These are phyloP conservation scores for Progne subis DNA, from an alignment of 2,113 vertebrate genomes.

Conservation along the genomic window DNA sequence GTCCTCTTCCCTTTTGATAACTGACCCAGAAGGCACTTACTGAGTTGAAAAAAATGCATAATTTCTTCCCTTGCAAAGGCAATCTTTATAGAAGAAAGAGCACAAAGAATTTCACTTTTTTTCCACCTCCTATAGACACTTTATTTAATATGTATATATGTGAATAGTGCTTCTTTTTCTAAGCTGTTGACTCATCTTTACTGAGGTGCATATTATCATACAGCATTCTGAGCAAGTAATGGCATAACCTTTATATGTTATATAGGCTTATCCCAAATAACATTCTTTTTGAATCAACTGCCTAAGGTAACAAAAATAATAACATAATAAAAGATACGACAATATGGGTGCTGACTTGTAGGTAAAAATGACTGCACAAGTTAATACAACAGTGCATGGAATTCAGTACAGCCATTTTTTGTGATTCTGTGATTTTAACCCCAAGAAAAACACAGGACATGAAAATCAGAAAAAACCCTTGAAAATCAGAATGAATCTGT, in stretches of 20 bases:
- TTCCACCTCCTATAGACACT: background rate
- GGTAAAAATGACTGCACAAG: background rate
- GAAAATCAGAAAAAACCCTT: background rate
- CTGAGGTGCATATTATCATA: background rate
- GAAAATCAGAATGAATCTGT: background rate
- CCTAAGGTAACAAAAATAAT: background rate
- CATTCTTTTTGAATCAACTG: background rate
- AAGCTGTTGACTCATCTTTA: background rate
- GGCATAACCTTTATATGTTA: background rate
- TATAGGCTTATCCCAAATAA: background rate
- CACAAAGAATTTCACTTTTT: background rate
- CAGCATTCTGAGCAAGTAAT: background rate
- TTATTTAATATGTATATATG: background rate
- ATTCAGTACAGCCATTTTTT: background rate
- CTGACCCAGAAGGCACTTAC: constrained; percentile 21
- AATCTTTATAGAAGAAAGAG: background rate
- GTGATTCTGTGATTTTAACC: background rate
- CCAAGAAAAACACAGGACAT: background rate
- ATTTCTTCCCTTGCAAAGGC: background rate
- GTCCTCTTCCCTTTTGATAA: constrained; percentile 16
- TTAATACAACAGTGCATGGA: background rate
- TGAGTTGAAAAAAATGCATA: constrained; percentile 56
- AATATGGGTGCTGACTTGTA: background rate
- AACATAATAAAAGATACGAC: background rate
- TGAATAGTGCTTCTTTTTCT: background rate